Conservation (phyloP, 2,888 invertebrate species). For the Tuberolachnus salignus region DNA sequence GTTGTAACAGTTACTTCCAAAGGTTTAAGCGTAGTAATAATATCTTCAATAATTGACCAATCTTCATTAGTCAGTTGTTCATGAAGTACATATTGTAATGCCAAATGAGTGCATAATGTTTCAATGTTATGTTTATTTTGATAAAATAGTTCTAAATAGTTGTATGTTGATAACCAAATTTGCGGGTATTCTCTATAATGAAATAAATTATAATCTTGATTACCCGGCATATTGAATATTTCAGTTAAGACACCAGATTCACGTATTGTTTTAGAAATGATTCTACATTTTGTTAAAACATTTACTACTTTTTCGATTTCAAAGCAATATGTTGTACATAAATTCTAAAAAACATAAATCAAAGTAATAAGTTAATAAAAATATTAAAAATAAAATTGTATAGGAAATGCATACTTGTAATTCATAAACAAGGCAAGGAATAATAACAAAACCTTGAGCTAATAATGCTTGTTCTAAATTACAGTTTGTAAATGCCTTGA, state of each 20-base stretch:
- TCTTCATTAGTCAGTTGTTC: conserved; percentile 62
- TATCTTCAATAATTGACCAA: conserved; percentile 64
- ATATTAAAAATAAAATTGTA: background rate
- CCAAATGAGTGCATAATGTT: conserved; percentile 62
- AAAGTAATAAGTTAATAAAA: background rate
- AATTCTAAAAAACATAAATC: conserved; percentile 56
- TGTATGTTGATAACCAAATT: conserved; percentile 65
- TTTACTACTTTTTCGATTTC: conserved; percentile 62
- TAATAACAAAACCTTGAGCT: conserved; percentile 62
- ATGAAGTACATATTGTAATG: no score
- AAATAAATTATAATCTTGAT: conserved; percentile 59
- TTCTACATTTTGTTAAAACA: conserved; percentile 63
- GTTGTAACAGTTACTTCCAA: conserved; percentile 66
- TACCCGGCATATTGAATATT: conserved; percentile 34
- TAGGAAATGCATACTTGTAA: conserved; percentile 61
- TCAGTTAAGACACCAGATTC: conserved; percentile 42
- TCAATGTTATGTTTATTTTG: conserved; percentile 62
- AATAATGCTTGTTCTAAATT: conserved; percentile 62
- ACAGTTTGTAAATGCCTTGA: conserved; percentile 62
- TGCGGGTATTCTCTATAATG: conserved; percentile 58
- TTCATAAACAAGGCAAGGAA: conserved; percentile 64
- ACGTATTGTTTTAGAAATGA: conserved; percentile 40
- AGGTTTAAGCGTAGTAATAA: conserved; percentile 64
- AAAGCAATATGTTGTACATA: conserved; percentile 63
- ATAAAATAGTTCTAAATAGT: conserved; percentile 64